phyloP scores from a whole-genome alignment of 2,888 invertebrate species.

The Allacma fusca region DNA sequence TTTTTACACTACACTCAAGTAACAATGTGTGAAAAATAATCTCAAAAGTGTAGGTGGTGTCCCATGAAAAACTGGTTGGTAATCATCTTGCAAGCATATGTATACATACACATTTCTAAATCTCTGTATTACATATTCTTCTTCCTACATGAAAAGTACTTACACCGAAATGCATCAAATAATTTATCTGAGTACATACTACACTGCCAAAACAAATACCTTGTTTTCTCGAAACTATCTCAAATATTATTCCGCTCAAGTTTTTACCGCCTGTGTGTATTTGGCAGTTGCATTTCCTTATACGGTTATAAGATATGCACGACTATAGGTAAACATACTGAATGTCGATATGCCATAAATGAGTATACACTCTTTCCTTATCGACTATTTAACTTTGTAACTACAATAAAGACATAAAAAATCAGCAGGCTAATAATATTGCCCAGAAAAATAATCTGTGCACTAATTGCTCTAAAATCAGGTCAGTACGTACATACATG shows the following conservation, averaged over 20 bases:
- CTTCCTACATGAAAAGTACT: not conserved
- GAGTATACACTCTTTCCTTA: no score
- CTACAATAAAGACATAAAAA: no score
- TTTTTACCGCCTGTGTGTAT: no score
- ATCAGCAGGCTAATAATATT: no score
- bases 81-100: not conserved
- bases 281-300: no score
- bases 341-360: no score
- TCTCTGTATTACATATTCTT: not conserved
- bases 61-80: conserved; percentile 29
- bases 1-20: not conserved
- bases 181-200: no score
- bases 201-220: not conserved
- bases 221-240: not conserved
- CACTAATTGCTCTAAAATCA: not conserved
- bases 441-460: not conserved
- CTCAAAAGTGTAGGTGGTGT: conserved; percentile 25
- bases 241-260: no score
- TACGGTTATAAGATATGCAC: no score
- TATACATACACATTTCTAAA: not conserved
- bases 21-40: not conserved
- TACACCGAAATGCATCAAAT: not conserved
- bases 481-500: not conserved
- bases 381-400: no score
- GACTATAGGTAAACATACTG: no score